Base-by-base conservation (phyloP, 2,113 vertebrate species). In the Typhlomys cinereus region DNA sequence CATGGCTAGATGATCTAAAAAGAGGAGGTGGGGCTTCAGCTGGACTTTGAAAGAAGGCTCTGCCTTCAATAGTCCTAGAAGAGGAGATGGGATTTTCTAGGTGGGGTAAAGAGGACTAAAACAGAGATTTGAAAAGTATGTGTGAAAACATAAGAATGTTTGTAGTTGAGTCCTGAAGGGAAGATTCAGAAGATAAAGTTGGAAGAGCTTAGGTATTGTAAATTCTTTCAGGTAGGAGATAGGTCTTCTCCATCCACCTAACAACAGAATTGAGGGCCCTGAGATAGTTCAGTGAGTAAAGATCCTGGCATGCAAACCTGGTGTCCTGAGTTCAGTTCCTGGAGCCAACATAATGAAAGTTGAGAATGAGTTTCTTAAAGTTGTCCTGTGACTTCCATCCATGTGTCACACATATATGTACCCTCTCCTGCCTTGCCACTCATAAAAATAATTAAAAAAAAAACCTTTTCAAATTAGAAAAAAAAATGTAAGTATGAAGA, bases 181-280 rank as follows among this genome's bases (percentile, higher is more conserved):
- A 67, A 66, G 73, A 64, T 36, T 89, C 54, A 84, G 71, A 73
- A 81, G 78, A 92, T 90, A 81, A 88, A 89, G 34, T 46, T 91
- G 70, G 46, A 62, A 64, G 70, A 76, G 31, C 61, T 50, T 62
- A n/a, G 73, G 61, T 44, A 66, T 44, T 34, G 17, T 91, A 79
- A 69, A 91, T 93, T 83, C 48, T 85, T 85, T 95, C 50, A 78
- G 29, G 57, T 52, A 91, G 84, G 82, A 85, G 7, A 29, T 48
- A 48, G 12, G 17, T 70, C 15, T 85, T 86, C 23, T 75, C n/a
- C 34, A 57, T 2, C 7, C 25, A 89, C 29, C 44, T 71, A 86
- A 88, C 27, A 61, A 82, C 34, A 39, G n/a, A n/a, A n/a, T n/a
- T n/a, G n/a, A n/a, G n/a, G n/a, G n/a, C n/a, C n/a, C n/a, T n/a